Base-by-base conservation (phyloP, 2,888 invertebrate species). In the Eupithecia pulchellata region DNA sequence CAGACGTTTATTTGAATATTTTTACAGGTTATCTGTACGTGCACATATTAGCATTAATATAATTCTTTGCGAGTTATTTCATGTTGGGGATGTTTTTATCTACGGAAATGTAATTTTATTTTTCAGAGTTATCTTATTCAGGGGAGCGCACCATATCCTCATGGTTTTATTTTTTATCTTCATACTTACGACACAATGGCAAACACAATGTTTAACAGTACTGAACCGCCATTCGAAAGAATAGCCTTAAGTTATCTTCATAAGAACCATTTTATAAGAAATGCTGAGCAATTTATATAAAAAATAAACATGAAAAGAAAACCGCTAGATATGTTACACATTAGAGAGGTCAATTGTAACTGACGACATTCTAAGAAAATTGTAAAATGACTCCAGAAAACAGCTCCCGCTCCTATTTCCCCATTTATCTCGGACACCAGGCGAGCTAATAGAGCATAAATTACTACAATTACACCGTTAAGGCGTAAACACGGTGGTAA, bases 1-100 rank as follows among this genome's bases (percentile, higher is more conserved):
- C 73, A 73, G 73, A 69, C 64, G 67, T 68, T 67, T 71, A 82
- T 84, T 84, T 79, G 79, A 84, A 86, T 84, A 80, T 81, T 80
- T 77, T 82, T 76, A 74, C 69, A 27, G 67, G 67, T 73, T 71
- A 68, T 71, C 69, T 71, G 68, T 74, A 52, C 52, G 58, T 73
- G 72, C 71, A 72, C 75, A 68, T 66, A 55, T 61, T 67, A 60
- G 57, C 67, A 65, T 72, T 69, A 64, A 60, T 75, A 67, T 67
- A n/a, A 68, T 57, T 70, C 25, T 70, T 67, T 73, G 64, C 62
- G 60, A 64, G 42, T 67, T 67, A 69, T 61, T 62, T 72, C 58
- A 71, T 47, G 58, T 66, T 61, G 36, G 32, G 42, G 27, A 52
- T 60, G 58, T 66, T 66, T 47, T 55, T 25, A 47, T 47, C 20